Evolutionary conservation across 2,888 invertebrate species (phyloP).

Genomic region (Cynaeus angustus): DNA sequence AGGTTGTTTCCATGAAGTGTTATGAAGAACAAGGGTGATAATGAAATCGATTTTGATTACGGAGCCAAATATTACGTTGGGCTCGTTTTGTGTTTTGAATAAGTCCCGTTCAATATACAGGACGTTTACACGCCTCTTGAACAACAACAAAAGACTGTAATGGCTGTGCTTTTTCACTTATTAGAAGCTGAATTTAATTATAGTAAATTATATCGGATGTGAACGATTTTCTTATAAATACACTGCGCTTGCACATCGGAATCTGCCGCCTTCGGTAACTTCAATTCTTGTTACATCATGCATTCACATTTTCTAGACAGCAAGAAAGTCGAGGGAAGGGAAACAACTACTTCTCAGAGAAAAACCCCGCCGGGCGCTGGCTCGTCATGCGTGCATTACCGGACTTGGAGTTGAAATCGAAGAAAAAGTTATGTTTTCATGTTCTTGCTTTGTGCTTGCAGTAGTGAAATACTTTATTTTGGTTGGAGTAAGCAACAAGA

Average conservation of each 20-base stretch:
- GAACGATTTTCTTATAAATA: slow-evolving; percentile 36
- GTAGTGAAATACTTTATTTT: too few relatives aligned
- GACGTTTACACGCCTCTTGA: slow-evolving; percentile 45
- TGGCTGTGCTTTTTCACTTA: slow-evolving; percentile 36
- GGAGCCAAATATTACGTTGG: background rate
- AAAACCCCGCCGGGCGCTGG: too few relatives aligned
- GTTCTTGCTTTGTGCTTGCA: too few relatives aligned
- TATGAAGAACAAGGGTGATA: slow-evolving; percentile 13
- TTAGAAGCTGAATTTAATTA: slow-evolving; percentile 34
- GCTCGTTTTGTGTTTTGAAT: slow-evolving; percentile 30
- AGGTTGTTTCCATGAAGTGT: slow-evolving; percentile 9
- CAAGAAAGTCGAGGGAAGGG: too few relatives aligned
- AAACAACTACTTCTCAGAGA: too few relatives aligned
- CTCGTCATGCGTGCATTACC: too few relatives aligned
- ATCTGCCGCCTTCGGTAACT: background rate
- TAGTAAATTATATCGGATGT: slow-evolving; percentile 42
- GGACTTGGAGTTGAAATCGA: too few relatives aligned
- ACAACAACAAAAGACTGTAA: slow-evolving; percentile 37
- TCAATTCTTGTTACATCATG: too few relatives aligned
- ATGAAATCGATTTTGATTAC: slow-evolving; percentile 6
- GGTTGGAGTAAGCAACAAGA: too few relatives aligned
- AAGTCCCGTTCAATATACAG: slow-evolving; percentile 43
- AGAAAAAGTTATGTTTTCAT: too few relatives aligned
- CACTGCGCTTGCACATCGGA: background rate
- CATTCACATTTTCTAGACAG: too few relatives aligned